Conservation (phyloP, 2,888 invertebrate genomes). For the Dryobota labecula region DNA sequence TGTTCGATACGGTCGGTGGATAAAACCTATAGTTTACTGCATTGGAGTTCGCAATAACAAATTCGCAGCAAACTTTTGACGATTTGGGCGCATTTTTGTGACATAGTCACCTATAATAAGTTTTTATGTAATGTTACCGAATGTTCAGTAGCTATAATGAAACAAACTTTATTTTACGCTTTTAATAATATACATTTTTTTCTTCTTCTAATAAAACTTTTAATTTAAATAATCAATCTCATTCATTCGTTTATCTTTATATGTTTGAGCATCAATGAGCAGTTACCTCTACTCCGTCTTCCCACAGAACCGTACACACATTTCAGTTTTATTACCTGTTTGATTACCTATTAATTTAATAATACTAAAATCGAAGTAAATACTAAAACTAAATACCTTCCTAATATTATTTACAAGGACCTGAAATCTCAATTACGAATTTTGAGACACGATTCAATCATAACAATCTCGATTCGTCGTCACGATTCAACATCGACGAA, state of each 20-base stretch:
- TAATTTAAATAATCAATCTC: background rate
- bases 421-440: background rate
- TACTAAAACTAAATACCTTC: conserved; percentile 1
- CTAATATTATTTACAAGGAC: background rate
- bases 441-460: conserved; percentile 30
- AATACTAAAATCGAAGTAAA: background rate
- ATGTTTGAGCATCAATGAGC: background rate
- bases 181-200: background rate
- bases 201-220: conserved; percentile 1
- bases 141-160: background rate
- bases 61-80: background rate
- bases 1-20: conserved; percentile 25
- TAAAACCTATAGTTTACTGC: background rate
- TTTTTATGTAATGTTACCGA: conserved; percentile 1
- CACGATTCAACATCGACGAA: conserved; percentile 1
- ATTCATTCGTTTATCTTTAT: background rate
- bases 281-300: background rate
- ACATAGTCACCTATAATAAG: background rate
- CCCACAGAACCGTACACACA: background rate
- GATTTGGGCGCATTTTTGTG: background rate
- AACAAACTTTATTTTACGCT: background rate
- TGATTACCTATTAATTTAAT: background rate
- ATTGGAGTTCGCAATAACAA: conserved; percentile 6
- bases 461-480: conserved; percentile 10
- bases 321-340: background rate